A percentile compares a stretch with the other conserved stretches of the same genome.
phyloP scores from a whole-genome alignment of 2,797 vertebrate species.

The Saxicola maurus region DNA sequence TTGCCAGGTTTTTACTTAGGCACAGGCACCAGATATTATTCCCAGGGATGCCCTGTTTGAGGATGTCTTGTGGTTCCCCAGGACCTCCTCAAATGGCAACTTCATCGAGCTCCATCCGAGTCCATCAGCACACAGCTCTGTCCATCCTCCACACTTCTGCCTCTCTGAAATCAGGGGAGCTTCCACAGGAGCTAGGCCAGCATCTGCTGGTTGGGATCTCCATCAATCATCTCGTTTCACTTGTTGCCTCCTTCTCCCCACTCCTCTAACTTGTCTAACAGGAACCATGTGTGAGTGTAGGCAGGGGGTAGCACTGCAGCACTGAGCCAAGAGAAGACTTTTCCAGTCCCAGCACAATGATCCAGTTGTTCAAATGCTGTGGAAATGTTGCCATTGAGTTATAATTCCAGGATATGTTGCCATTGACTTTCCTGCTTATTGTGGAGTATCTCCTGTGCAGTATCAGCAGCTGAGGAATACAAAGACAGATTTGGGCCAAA shows the following conservation, averaged over 20 bases:
- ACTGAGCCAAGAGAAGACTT: not conserved
- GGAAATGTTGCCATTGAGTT: not conserved
- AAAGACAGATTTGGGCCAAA: not conserved
- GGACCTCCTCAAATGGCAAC: not conserved
- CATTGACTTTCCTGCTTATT: not conserved
- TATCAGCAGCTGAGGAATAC: not conserved
- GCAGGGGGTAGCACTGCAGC: not conserved
- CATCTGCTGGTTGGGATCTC: not conserved
- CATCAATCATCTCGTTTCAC: not conserved
- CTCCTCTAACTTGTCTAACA: not conserved
- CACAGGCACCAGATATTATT: not conserved
- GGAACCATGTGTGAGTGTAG: not conserved
- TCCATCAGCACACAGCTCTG: not conserved
- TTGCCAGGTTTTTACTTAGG: not conserved
- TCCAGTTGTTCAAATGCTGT: not conserved
- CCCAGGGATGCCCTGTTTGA: not conserved
- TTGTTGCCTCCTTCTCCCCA: not conserved
- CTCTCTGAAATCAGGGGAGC: not conserved
- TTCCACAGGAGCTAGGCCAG: not conserved
- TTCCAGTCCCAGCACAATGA: not conserved
- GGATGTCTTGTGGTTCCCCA: not conserved
- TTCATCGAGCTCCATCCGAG: accelerated
- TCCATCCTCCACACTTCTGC: not conserved
- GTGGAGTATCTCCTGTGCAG: not conserved
- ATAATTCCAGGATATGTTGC: not conserved